Evolutionary conservation across 1,140 invertebrate species (phyloP).

Genomic region (Leptoteleia sp.): DNA sequence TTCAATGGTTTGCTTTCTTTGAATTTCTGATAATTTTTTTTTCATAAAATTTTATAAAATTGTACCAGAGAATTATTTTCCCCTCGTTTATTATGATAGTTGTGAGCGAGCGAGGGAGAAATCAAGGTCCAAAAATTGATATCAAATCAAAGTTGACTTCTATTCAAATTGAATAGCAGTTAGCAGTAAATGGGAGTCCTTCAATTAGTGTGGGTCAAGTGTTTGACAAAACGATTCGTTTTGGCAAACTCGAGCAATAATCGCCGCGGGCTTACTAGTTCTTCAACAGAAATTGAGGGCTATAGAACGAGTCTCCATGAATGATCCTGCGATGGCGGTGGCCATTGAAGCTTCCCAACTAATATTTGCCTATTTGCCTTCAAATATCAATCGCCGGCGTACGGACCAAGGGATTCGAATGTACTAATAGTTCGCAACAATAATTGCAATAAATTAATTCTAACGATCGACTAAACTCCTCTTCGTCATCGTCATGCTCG

Average conservation of each 20-base stretch:
- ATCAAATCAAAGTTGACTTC: too few species aligned
- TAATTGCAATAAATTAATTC: conserved; percentile 37
- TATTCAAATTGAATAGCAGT: conserved; percentile 8
- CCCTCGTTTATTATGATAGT: too few species aligned
- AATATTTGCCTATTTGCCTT: conserved; percentile 45
- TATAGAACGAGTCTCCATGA: conserved; percentile 31
- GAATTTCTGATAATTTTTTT: too few species aligned
- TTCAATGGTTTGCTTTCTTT: too few species aligned
- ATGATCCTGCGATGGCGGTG: conserved; percentile 11
- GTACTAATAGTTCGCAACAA: conserved; percentile 16
- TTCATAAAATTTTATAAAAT: too few species aligned
- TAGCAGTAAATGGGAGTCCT: conserved; percentile 7
- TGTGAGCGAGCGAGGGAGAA: too few species aligned
- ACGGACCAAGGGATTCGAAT: not conserved
- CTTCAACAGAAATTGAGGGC: conserved; percentile 43
- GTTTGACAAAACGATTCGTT: conserved; percentile 30
- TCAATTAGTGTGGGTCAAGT: conserved; percentile 29
- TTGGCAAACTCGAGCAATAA: conserved; percentile 31
- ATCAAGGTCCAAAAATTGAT: too few species aligned
- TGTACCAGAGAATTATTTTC: too few species aligned
- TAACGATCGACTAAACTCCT: not conserved
- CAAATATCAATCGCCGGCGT: conserved; percentile 29
- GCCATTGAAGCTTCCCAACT: conserved; percentile 38
- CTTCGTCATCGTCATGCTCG: not conserved
- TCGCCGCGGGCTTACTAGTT: conserved; percentile 25